phyloP scores from a whole-genome alignment of 2,888 invertebrate species.

The Dicyrtoma fusca region DNA sequence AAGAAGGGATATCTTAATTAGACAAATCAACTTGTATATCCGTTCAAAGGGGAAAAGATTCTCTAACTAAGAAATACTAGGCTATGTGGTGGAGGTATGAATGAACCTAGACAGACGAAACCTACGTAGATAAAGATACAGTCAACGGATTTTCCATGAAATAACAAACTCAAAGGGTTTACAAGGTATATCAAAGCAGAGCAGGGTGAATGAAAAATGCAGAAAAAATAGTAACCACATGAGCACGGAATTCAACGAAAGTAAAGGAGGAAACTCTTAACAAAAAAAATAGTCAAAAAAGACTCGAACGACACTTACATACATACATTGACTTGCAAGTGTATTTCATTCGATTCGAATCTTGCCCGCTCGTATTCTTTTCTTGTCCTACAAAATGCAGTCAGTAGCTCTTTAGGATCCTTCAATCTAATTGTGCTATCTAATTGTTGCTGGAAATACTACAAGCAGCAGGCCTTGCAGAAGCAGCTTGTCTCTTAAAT shows the following conservation, averaged over 20 bases:
- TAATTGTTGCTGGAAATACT: too few species aligned
- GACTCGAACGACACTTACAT: not conserved
- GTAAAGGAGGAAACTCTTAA: too few species aligned
- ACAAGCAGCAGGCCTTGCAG: too few species aligned
- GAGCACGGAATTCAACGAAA: constrained; percentile 27
- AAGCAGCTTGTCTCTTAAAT: too few species aligned
- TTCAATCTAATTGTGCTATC: too few species aligned
- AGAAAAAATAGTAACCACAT: constrained; percentile 20
- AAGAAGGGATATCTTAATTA: constrained; percentile 31
- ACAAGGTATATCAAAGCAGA: not conserved
- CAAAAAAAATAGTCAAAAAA: constrained; percentile 13
- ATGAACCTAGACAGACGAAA: not conserved
- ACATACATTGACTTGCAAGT: not conserved
- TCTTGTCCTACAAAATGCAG: too few species aligned
- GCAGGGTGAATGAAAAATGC: not conserved
- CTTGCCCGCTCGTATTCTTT: too few species aligned
- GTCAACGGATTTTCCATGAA: not conserved
- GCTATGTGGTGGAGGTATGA: not conserved
- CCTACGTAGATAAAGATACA: not conserved
- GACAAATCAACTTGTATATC: constrained; percentile 32
- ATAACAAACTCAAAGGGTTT: constrained; percentile 10
- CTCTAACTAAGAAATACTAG: not conserved
- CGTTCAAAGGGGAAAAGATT: too few species aligned
- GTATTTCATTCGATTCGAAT: not conserved
- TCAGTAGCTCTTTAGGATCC: too few species aligned